Evolutionary conservation across 2,797 vertebrate species (phyloP), one percentile per base, ranked within the genome.

Genomic region (Cichlasoma orientale): DNA sequence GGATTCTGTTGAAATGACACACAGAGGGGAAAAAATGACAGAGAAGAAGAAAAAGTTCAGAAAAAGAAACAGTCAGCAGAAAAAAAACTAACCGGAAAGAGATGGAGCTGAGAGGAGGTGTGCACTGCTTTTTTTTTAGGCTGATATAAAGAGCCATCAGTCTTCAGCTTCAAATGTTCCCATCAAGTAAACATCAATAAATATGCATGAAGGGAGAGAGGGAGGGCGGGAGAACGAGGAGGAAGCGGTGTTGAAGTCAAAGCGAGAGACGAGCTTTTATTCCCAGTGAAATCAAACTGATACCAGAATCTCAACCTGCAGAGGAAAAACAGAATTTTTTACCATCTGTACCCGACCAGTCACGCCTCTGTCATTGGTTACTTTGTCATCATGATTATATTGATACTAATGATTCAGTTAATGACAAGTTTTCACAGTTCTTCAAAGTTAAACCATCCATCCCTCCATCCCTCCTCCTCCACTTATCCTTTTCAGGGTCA

Each of bases 111-210:
- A 81, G 81, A 82, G 70, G 82, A 71, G 84, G 70, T 36, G 85
- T 77, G 74, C 50, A 31, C 18, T 21, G 25, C 36, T 54, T 55
- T 82, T 86, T 86, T 68, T 73, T 61, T 16, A 81, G 61, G 85
- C 89, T 87, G 85, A 89, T 87, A 75, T 86, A 87, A 86, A 87
- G 73, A 86, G 72, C 92, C 90, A 94, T 95, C 93, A 82, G 91
- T 95, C 91, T 89, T 85, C 55, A 41, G 85, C 83, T 79, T 83
- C 88, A 90, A 90, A 92, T 85, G 90, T 86, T 91, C 92, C 86
- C 89, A 91, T 93, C 90, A 90, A 90, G 86, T 89, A 90, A 92
- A 93, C 88, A 93, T 95, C 93, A 92, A 95, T 94, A 93, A 93
- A 90, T 86, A 91, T 88, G 89, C 92, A 95, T 89, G 90, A 86